Evolutionary conservation across 2,797 vertebrate genomes (phyloP).

Genomic region (Tapera naevia): DNA sequence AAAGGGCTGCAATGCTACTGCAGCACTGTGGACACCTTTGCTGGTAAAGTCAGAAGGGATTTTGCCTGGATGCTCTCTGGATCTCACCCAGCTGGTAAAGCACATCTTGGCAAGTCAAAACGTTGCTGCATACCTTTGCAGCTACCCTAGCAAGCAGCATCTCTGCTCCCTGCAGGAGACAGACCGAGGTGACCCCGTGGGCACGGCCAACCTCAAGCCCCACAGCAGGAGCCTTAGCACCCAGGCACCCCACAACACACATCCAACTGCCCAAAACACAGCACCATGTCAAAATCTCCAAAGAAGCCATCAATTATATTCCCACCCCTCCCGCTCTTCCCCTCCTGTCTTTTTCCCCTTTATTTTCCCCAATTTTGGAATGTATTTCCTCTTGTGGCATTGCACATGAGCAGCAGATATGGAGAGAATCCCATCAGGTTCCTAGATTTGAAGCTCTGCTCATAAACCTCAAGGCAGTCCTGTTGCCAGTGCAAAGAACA

Average conservation of each 20-base stretch:
- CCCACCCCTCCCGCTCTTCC: not conserved
- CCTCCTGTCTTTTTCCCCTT: not conserved
- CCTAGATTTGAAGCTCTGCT: not conserved
- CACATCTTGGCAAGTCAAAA: not conserved
- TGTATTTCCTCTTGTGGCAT: not conserved
- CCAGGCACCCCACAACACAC: rapidly evolving
- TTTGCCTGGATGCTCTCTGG: not conserved
- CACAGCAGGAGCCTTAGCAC: not conserved
- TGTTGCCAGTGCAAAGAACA: not conserved
- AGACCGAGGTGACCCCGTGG: rapidly evolving
- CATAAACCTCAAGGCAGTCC: not conserved
- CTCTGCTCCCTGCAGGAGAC: not conserved
- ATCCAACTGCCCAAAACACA: not conserved
- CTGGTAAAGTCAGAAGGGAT: not conserved
- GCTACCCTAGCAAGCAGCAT: not conserved
- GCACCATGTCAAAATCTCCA: not conserved
- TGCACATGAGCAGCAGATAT: rapidly evolving
- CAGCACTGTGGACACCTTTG: not conserved
- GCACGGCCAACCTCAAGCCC: not conserved
- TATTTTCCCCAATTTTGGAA: not conserved
- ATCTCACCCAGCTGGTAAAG: not conserved
- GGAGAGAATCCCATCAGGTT: not conserved
- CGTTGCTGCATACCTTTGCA: rapidly evolving
- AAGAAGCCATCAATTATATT: not conserved
- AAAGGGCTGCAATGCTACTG: not conserved